Evolutionary conservation across 2,113 vertebrate species (phyloP), one percentile per base, ranked within the genome.

Genomic region (Pipra filicauda): DNA sequence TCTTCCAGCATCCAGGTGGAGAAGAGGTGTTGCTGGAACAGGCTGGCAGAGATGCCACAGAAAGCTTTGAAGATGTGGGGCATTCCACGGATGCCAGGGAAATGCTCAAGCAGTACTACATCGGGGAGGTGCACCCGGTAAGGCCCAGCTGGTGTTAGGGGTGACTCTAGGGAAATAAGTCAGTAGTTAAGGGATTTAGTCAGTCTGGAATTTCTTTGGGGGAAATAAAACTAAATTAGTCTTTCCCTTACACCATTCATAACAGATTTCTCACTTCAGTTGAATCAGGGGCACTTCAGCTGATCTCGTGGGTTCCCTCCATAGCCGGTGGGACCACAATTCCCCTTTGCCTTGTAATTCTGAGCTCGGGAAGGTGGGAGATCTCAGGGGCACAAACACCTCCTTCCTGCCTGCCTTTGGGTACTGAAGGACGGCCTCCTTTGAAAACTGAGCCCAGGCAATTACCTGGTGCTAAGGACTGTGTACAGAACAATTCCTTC

Each of bases 41-140:
- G 96, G 99, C 98, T 5, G 99, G 99, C 24, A 70, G 91, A 35
- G 99, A 99, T 81, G 99, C 99, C 64, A 99, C 99, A 2, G 99
- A 99, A 96, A 99, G 98, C 93, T 99, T 99, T 39, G 99, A 99
- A 89, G 99, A 99, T 55, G 99, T 99, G 8, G 99, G 99, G 26
- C 99, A 99, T 93, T 99, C 99, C 52, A 95, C 81, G 28, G 99
- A 99, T 61, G 99, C 99, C 96, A 98, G 98, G 93, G 99, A 99
- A 57, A 99, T 99, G 99, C 99, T 99, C 6, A 97, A 98, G 92
- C 98, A 99, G 95, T 99, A 98, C 97, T 98, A 97, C 71, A 91
- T 99, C 6, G 99, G 99, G 49, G 99, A 99, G 82, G 69, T 99
- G 54, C 98, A 99, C 70, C 97, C 98, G 98, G 99, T 99, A 98